Evolutionary conservation across 2,888 invertebrate genomes (phyloP), one percentile per base, ranked within the genome.

Genomic region (Philaethria dido): DNA sequence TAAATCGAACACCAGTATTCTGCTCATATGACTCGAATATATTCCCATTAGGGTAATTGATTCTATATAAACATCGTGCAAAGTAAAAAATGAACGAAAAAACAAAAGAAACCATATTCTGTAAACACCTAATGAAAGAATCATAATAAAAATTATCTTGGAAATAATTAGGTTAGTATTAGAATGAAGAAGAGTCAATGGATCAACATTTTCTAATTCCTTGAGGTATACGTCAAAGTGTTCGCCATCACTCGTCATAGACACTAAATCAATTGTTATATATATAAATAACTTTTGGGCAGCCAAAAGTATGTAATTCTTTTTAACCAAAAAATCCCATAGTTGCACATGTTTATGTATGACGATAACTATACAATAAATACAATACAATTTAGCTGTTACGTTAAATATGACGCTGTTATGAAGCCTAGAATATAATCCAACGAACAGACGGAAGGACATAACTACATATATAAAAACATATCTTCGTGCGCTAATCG

Each of bases 1-100:
- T 9, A 50, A 2, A 29, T 50, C 50, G 11, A 50, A 29, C 50
- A 29, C n/a, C 3, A 50, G 16, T 50, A 50, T 50, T 29, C 25
- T 50, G n/a, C n/a, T 50, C 50, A 50, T 50, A 25, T 50, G n/a
- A 50, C 50, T 50, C 1, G 25, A 50, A 29, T 50, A 29, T 29
- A 50, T 50, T 16, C 25, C 50, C 25, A 50, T 29, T 25, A 50
- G 29, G n/a, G n/a, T 14, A 11, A 50, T 29, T 16, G 50, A 29
- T 29, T 50, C 25, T 29, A 29, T 11, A 29, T 16, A 25, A 50
- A 50, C n/a, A 25, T 50, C 50, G 25, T 50, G 11, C 1, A 16
- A 29, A 2, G 50, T 50, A 3, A 50, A 50, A 29, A 50, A 29
- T 9, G 0, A 8, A 16, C 16, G 50, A 3, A 50, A 50, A 50